Evolutionary conservation across 2,888 invertebrate species (phyloP), one percentile per base, ranked within the genome.

Genomic region (Pseudeuparius sepicola): DNA sequence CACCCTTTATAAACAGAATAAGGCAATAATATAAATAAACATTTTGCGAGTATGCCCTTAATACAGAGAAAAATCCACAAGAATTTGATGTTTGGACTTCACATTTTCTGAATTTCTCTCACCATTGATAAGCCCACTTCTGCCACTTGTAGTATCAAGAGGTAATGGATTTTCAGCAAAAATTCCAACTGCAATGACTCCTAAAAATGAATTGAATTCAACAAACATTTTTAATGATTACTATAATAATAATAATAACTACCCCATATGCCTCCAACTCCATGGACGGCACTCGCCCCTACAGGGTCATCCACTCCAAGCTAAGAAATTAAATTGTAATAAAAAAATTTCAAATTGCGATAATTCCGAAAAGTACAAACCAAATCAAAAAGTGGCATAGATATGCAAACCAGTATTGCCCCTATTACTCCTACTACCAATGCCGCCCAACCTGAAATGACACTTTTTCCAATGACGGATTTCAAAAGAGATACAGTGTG

Each of bases 211-310:
- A 29, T 5, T 29, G 15, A n/a, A n/a, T n/a, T n/a, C n/a, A n/a
- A n/a, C n/a, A n/a, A n/a, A n/a, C n/a, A n/a, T n/a, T n/a, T n/a
- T 6, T 20, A 20, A 20, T 20, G n/a, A 20, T n/a, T n/a, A n/a
- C 20, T 20, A 20, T 20, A 20, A 7, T 20, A 7, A 6, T 20
- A 20, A 20, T 20, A 20, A 7, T 6, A 7, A 7, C 61, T 51
- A 73, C 75, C 80, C 80, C 80, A 80, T 33, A 80, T 67, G 0
- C 80, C 80, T 31, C 75, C 72, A n/a, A 75, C 68, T 45, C 89
- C 90, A 54, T 92, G 90, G 2, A 90, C 90, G 0, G 90, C 74
- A 9, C 86, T 78, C 0, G 93, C 93, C 0, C 90, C 89, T 1
- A 93, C 93, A 0, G 93, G 93, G 59, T 88, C 88, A 53, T 93